Conservation (phyloP, 2,797 vertebrate species). For the Nasua narica region DNA sequence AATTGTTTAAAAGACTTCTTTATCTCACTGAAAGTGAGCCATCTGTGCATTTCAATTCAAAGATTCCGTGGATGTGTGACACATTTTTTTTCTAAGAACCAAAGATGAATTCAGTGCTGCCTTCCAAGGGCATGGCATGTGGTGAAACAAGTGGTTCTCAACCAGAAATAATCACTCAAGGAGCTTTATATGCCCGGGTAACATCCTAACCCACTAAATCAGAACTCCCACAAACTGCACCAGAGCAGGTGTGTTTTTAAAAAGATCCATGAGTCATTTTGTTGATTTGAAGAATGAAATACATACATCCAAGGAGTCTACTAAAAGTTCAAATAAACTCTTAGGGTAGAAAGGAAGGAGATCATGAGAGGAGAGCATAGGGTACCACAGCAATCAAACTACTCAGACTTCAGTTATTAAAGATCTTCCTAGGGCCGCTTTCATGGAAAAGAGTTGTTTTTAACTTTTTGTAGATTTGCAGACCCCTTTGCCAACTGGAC, state of each 20-base stretch:
- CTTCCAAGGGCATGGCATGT: neutral
- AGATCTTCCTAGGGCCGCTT: neutral
- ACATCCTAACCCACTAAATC: neutral
- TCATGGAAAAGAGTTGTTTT: neutral
- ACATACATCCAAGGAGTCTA: neutral
- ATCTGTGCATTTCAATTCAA: conserved; percentile 17
- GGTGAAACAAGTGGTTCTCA: neutral
- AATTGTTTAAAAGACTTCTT: neutral
- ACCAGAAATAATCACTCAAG: neutral
- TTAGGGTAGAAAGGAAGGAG: neutral
- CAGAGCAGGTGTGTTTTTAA: neutral
- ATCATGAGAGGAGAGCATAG: neutral
- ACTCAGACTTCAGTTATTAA: neutral
- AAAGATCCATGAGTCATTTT: neutral
- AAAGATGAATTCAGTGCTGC: neutral
- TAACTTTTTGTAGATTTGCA: neutral
- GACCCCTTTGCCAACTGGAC: neutral
- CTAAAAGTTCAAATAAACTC: neutral
- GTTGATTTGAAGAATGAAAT: neutral
- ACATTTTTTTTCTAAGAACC: conserved; percentile 23
- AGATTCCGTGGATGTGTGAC: neutral
- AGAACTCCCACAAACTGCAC: neutral
- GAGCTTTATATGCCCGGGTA: neutral
- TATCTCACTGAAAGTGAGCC: neutral
- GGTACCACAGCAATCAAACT: neutral